phyloP scores from a whole-genome alignment of 64 coral and sea anemone genomes.

The Actinia tenebrosa region DNA sequence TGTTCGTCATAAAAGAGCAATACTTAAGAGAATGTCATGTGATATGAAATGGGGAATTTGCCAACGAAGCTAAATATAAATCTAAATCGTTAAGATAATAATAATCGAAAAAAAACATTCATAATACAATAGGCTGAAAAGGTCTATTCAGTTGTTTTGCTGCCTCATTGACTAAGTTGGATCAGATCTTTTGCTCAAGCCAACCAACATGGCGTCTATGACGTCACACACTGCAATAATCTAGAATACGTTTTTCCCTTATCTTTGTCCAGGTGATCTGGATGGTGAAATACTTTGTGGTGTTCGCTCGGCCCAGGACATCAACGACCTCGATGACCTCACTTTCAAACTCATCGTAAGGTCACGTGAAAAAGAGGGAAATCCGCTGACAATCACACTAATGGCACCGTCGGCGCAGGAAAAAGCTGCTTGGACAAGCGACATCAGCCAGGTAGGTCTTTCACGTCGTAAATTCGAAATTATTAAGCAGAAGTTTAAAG shows the following conservation, averaged over 20 bases:
- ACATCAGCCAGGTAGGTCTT: constrained; percentile 84
- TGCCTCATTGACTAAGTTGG: too few relatives aligned
- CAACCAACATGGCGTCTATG: not conserved
- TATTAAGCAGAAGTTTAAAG: not conserved
- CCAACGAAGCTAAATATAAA: too few relatives aligned
- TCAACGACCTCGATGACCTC: constrained; percentile 66
- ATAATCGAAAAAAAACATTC: too few relatives aligned
- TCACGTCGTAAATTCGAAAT: not conserved
- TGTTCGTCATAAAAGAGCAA: too few relatives aligned
- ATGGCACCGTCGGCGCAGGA: constrained; percentile 89
- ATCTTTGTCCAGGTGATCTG: not conserved
- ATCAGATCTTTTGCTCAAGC: not conserved
- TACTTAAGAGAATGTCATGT: too few relatives aligned
- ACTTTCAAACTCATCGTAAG: constrained; percentile 85
- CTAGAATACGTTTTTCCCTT: not conserved
- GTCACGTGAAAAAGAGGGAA: constrained; percentile 57
- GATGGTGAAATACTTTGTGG: constrained; percentile 42
- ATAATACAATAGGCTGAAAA: too few relatives aligned
- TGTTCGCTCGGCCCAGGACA: constrained; percentile 38
- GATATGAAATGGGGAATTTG: too few relatives aligned
- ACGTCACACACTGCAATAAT: too few relatives aligned
- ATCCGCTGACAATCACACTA: constrained; percentile 77
- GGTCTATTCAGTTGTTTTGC: too few relatives aligned
- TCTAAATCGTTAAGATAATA: too few relatives aligned
- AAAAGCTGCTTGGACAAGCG: constrained; percentile 90